phyloP scores from a whole-genome alignment of 64 coral and sea anemone species.

The Astreopora myriophthalma region DNA sequence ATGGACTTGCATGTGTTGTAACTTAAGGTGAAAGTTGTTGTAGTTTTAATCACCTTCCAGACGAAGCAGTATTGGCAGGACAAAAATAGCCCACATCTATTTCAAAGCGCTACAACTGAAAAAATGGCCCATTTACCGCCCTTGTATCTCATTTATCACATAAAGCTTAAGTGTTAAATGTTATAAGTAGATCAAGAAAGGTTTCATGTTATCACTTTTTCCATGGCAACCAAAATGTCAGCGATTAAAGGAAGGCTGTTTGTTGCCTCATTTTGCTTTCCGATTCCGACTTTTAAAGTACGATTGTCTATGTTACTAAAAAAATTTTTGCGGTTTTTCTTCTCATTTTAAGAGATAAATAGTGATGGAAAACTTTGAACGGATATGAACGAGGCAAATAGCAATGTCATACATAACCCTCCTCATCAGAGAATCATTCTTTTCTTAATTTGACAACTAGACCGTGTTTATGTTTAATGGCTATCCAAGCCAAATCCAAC shows the following conservation, averaged over 20 bases:
- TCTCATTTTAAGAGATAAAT: background rate
- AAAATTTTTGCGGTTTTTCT: background rate
- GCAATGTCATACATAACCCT: background rate
- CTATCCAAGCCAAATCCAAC: background rate
- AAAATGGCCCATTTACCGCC: background rate
- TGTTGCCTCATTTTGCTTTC: background rate
- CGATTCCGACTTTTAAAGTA: background rate
- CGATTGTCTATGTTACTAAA: background rate
- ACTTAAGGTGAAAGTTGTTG: background rate
- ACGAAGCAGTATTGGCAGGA: background rate
- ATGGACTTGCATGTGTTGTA: background rate
- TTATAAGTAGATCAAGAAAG: background rate
- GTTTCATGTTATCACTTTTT: background rate
- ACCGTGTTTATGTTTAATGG: background rate
- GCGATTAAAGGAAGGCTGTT: background rate
- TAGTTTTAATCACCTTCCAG: background rate
- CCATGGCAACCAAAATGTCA: background rate
- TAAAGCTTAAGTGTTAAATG: too few relatives aligned
- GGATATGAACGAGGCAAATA: background rate
- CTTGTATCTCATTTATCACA: background rate
- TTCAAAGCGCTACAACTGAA: background rate
- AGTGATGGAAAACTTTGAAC: background rate
- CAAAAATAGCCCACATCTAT: background rate
- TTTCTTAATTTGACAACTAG: background rate
- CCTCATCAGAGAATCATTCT: background rate